Percentiles rank a stretch among this genome's conserved stretches.
These are phyloP conservation scores for Lycocerus yunnanus DNA, from an alignment of 2,888 invertebrate species.

Conservation along the genomic window DNA sequence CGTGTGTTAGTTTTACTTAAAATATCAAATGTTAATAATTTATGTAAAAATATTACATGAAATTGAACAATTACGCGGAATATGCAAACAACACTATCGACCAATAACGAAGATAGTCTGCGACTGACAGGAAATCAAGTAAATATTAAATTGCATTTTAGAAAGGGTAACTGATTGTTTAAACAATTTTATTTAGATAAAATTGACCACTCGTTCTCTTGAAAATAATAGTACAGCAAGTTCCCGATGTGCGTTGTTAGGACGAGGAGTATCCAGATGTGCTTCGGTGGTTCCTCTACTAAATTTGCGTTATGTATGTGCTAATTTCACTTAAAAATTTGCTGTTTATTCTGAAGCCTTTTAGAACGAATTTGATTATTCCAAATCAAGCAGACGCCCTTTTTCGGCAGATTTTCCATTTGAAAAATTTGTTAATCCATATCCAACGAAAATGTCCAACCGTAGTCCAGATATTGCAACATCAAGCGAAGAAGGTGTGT, in stretches of 20 bases:
- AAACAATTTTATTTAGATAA: slow-evolving; percentile 39
- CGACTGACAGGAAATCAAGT: slow-evolving; percentile 41
- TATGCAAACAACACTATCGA: slow-evolving; percentile 10
- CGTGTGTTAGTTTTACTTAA: neutral
- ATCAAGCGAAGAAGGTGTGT: slow-evolving; percentile 44
- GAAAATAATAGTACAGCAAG: slow-evolving; percentile 44
- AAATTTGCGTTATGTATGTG: slow-evolving; percentile 18
- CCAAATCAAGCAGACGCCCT: slow-evolving; percentile 41
- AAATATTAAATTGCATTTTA: slow-evolving; percentile 9
- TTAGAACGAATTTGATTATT: slow-evolving; percentile 36
- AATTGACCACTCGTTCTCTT: slow-evolving; percentile 41
- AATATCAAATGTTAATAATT: neutral
- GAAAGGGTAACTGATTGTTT: slow-evolving; percentile 24
- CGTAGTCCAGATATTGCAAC: slow-evolving; percentile 37
- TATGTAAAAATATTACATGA: neutral
- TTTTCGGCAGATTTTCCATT: slow-evolving; percentile 47
- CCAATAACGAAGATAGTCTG: slow-evolving; percentile 29
- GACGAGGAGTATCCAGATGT: slow-evolving; percentile 43
- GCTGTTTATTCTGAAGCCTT: slow-evolving; percentile 4
- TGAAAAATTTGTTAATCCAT: neutral
- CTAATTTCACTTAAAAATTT: neutral
- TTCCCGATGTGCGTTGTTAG: slow-evolving; percentile 42
- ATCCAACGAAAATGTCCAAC: slow-evolving; percentile 8
- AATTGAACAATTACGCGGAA: neutral
- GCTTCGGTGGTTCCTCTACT: slow-evolving; percentile 47